Evolutionary conservation across 2,113 vertebrate species (phyloP).

Genomic region (Gobiocypris rarus): DNA sequence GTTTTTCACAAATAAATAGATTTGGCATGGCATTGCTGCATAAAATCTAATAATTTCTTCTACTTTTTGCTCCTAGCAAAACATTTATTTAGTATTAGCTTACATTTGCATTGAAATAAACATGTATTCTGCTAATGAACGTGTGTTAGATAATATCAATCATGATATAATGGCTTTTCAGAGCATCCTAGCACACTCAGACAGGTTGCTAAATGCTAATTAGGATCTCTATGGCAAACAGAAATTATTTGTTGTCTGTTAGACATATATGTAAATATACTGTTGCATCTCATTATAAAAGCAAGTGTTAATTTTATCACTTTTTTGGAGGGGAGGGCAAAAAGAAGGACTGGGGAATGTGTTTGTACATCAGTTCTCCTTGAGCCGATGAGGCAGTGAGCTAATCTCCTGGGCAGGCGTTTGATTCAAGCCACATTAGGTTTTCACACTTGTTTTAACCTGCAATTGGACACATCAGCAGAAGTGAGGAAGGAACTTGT

Average conservation of each 20-base stretch:
- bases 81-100: background rate
- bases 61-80: background rate
- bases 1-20: background rate
- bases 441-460: conserved; percentile 36
- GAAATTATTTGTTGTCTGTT: background rate
- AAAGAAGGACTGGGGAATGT: background rate
- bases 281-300: conserved; percentile 7
- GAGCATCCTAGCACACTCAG: background rate
- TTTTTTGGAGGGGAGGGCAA: background rate
- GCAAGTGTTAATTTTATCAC: background rate
- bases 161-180: background rate
- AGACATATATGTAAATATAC: background rate
- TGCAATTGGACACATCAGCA: conserved; percentile 32
- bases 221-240: background rate
- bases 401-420: background rate
- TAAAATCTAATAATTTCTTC: background rate
- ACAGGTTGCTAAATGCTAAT: conserved; percentile 25
- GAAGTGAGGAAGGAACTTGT: conserved; percentile 20
- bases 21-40: background rate
- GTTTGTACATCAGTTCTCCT: background rate
- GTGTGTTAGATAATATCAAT: conserved; percentile 16
- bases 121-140: conserved; percentile 12
- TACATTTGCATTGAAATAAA: background rate
- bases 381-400: background rate
- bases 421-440: background rate